A percentile compares a stretch with the other conserved stretches of the same genome.
These are phyloP conservation scores for Lagopus muta DNA, from an alignment of 2,113 vertebrate species.

Conservation along the genomic window DNA sequence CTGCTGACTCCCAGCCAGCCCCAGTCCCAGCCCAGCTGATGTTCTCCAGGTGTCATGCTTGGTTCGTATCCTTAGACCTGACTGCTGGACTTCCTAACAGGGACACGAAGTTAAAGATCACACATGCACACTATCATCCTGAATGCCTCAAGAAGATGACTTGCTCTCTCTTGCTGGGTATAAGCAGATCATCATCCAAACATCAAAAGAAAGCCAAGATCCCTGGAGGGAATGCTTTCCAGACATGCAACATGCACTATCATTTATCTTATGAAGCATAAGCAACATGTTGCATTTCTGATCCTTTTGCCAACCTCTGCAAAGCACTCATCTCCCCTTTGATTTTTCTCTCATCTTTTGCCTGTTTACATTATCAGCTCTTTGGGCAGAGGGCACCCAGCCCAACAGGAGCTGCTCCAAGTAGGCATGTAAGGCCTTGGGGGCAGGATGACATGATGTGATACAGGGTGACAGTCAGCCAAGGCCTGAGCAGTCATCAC, in stretches of 20 bases:
- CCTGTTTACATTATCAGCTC: neutral
- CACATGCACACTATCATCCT: rapidly evolving
- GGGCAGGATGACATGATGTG: slow-evolving; percentile 1
- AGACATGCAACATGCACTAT: rapidly evolving
- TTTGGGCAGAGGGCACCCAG: neutral
- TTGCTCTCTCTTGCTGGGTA: neutral
- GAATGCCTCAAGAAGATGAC: neutral
- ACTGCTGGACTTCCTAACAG: neutral
- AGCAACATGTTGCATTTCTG: neutral
- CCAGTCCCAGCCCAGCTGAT: neutral
- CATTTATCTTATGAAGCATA: neutral
- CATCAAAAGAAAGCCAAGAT: neutral
- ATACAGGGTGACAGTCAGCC: slow-evolving; percentile 12
- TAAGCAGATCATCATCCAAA: neutral
- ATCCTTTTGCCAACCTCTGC: neutral
- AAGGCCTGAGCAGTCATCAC: slow-evolving; percentile 46
- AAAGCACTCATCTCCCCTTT: neutral
- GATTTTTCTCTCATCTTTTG: neutral
- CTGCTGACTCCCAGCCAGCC: neutral
- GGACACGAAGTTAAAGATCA: neutral
- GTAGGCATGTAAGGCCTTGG: rapidly evolving
- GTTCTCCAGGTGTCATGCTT: rapidly evolving
- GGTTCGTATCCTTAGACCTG: neutral
- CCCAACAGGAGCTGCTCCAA: neutral
- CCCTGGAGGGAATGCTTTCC: neutral